Conservation (phyloP, 1,140 invertebrate genomes). For the Orius insidiosus region DNA sequence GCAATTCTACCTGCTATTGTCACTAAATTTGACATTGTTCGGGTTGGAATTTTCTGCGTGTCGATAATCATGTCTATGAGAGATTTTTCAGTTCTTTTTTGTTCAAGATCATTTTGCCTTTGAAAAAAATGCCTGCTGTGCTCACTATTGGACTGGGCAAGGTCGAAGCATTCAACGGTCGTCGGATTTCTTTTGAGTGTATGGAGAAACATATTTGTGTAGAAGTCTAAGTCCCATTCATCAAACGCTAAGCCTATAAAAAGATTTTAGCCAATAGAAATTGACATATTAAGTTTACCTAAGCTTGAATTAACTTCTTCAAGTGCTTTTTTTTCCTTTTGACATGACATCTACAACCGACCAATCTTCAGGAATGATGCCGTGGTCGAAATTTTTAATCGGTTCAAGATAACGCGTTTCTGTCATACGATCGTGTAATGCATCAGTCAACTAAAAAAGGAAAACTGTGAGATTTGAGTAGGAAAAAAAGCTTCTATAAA, state of each 20-base stretch:
- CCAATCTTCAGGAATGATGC: slow-evolving; percentile 57
- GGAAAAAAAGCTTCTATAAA: not conserved
- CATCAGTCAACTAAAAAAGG: slow-evolving; percentile 34
- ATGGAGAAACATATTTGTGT: slow-evolving; percentile 60
- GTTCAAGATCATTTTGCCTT: slow-evolving; percentile 58
- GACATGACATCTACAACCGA: slow-evolving; percentile 65
- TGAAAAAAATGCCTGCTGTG: slow-evolving; percentile 86
- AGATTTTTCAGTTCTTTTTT: slow-evolving; percentile 53
- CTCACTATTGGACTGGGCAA: slow-evolving; percentile 96
- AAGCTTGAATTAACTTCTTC: slow-evolving; percentile 67
- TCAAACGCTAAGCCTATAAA: slow-evolving; percentile 63
- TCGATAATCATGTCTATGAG: slow-evolving; percentile 84
- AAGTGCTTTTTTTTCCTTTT: slow-evolving; percentile 57
- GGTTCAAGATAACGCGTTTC: slow-evolving; percentile 58
- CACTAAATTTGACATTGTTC: slow-evolving; percentile 94
- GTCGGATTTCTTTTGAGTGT: slow-evolving; percentile 85
- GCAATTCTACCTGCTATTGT: slow-evolving; percentile 70
- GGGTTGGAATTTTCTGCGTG: slow-evolving; percentile 72
- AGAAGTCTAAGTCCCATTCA: slow-evolving; percentile 72
- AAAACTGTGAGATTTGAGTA: not conserved
- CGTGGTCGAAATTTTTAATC: slow-evolving; percentile 46
- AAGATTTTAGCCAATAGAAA: not conserved
- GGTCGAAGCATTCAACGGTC: slow-evolving; percentile 92
- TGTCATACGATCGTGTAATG: slow-evolving; percentile 69
- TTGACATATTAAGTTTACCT: slow-evolving; percentile 33